Evolutionary conservation across 2,113 vertebrate species (phyloP), one percentile per base, ranked within the genome.

Genomic region (Centropristis striata): DNA sequence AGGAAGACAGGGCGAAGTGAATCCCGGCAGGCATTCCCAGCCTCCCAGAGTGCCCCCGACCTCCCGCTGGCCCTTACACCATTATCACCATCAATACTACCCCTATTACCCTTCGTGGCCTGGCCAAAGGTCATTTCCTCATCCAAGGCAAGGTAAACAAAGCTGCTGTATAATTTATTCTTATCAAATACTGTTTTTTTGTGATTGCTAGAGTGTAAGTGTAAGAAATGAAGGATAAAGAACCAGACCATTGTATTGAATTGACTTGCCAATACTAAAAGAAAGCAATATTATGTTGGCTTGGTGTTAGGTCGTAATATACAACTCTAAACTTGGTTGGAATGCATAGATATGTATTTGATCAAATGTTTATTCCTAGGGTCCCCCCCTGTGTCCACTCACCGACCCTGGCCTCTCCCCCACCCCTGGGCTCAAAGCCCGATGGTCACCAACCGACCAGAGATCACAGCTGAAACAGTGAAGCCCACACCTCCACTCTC

Each of bases 401-500:
- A 89, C 54, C 81, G 67, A 75, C 51, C 91, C 9, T 91, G 91
- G 92, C 63, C 76, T 69, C 60, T 85, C 16, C 76, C 80, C 1
- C 88, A 93, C 37, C 78, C 86, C 2, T 89, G 88, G 66, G 73
- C 42, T 79, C 90, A 87, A 23, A 73, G 46, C 11, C 16, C 46
- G 13, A 60, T 65, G 44, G 85, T 91, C n/a, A 95, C 95, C 64
- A 96, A 94, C 76, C 81, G 87, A 63, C 94, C 95, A 71, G 92
- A 93, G 86, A 95, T 95, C 60, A 92, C 74, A 44, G 95, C 93
- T 32, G 84, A 95, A 73, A 94, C 94, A 50, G 84, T 81, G 10
- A 93, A 88, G 75, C 88, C 92, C n/a, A 93, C 86, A 23, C 27
- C 81, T 18, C 77, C 81, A 47, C n/a, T n/a, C n/a, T n/a, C n/a